A percentile compares a stretch with the other conserved stretches of the same genome.
Conservation (phyloP, 2,888 invertebrate genomes). For the Agrochola circellaris region DNA sequence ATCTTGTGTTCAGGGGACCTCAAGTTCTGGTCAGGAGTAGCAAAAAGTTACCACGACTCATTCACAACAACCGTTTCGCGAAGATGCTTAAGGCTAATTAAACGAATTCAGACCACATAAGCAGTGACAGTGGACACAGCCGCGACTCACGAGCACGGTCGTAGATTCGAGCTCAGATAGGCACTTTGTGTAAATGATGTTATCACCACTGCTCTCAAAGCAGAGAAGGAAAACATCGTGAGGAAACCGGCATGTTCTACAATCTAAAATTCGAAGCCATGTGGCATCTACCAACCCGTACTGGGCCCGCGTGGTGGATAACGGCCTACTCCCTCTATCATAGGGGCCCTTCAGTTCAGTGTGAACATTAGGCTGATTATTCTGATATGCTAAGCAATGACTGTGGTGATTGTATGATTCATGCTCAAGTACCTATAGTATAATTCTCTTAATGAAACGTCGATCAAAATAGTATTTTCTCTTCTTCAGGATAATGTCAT, state of each 20-base stretch:
- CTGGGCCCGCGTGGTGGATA: too few relatives aligned
- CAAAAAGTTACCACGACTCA: background rate
- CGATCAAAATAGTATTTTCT: too few relatives aligned
- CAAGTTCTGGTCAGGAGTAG: background rate
- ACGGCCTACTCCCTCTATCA: background rate
- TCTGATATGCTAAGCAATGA: background rate
- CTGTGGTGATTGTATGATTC: too few relatives aligned
- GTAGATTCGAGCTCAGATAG: too few relatives aligned
- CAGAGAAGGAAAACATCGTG: background rate
- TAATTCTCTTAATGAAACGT: background rate
- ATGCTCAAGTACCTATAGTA: background rate
- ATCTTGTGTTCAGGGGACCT: background rate
- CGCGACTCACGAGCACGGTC: too few relatives aligned
- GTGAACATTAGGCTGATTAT: background rate
- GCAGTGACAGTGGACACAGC: too few relatives aligned
- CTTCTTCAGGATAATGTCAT: slow-evolving; percentile 32
- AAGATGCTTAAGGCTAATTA: too few relatives aligned
- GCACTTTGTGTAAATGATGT: too few relatives aligned
- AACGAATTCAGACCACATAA: too few relatives aligned
- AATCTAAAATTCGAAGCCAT: background rate
- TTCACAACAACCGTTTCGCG: background rate
- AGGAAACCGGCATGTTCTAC: background rate
- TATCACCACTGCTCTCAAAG: too few relatives aligned
- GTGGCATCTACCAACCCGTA: background rate
- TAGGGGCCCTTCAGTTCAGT: too few relatives aligned